These are phyloP conservation scores for Urocolius indicus DNA, from an alignment of 2,113 vertebrate species.

Conservation along the genomic window DNA sequence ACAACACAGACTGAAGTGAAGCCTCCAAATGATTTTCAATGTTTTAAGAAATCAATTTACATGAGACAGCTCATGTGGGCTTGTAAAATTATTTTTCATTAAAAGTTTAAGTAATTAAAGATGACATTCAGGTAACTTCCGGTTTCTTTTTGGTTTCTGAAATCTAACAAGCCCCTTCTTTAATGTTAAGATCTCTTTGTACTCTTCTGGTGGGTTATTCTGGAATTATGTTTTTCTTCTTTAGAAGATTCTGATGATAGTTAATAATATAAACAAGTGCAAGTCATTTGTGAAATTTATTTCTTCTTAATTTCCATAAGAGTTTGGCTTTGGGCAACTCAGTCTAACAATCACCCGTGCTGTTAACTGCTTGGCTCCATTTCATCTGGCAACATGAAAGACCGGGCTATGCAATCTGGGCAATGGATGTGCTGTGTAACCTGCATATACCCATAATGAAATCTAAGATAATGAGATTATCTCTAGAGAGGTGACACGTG, in stretches of 20 bases:
- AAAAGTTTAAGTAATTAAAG: slow-evolving; percentile 39
- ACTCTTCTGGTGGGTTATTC: neutral
- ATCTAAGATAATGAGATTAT: slow-evolving; percentile 3
- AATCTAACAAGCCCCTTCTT: neutral
- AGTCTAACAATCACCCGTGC: neutral
- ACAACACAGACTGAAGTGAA: neutral
- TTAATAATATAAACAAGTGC: neutral
- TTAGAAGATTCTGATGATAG: neutral
- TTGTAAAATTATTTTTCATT: slow-evolving; percentile 50
- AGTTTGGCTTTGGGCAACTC: neutral
- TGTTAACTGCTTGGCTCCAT: neutral
- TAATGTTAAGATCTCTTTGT: neutral
- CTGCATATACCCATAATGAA: neutral
- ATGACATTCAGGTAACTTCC: neutral
- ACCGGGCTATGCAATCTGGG: neutral
- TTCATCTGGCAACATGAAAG: neutral
- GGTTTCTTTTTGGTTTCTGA: neutral
- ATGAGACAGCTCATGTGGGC: neutral
- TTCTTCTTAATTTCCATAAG: neutral
- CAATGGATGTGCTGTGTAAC: neutral
- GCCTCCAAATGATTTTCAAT: slow-evolving; percentile 4
- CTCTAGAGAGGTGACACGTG: neutral
- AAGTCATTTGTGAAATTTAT: neutral
- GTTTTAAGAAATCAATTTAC: slow-evolving; percentile 21
- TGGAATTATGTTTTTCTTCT: neutral